Conservation (phyloP, 2,113 vertebrate species). For the Ailuropoda melanoleuca region DNA sequence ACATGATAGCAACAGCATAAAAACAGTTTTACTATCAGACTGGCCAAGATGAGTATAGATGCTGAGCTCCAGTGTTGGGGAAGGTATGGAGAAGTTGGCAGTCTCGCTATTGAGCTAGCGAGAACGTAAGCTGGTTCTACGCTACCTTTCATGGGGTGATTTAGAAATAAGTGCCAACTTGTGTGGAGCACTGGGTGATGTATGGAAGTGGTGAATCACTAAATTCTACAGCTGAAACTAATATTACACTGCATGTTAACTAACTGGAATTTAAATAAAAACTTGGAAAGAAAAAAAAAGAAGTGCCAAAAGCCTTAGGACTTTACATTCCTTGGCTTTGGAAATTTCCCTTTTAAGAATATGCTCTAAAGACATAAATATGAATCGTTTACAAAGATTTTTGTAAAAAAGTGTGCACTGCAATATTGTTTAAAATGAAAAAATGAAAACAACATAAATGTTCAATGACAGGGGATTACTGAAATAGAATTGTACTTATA, state of each 20-base stretch:
- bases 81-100: not conserved
- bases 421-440: not conserved
- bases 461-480: not conserved
- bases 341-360: not conserved
- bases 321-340: not conserved
- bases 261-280: not conserved
- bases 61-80: not conserved
- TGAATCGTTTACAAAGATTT: not conserved
- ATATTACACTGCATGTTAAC: not conserved
- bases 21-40: not conserved
- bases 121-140: not conserved
- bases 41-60: not conserved
- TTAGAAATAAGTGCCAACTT: not conserved
- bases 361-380: not conserved
- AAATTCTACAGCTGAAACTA: not conserved
- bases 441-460: not conserved
- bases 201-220: not conserved
- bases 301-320: not conserved
- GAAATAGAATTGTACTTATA: not conserved
- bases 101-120: not conserved
- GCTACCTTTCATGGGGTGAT: not conserved
- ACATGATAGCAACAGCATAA: not conserved
- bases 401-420: not conserved
- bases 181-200: not conserved
- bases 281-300: not conserved